Percentiles rank a stretch among this genome's conserved stretches.
Evolutionary conservation across 2,113 vertebrate genomes (phyloP).

Genomic region (Bubo bubo): DNA sequence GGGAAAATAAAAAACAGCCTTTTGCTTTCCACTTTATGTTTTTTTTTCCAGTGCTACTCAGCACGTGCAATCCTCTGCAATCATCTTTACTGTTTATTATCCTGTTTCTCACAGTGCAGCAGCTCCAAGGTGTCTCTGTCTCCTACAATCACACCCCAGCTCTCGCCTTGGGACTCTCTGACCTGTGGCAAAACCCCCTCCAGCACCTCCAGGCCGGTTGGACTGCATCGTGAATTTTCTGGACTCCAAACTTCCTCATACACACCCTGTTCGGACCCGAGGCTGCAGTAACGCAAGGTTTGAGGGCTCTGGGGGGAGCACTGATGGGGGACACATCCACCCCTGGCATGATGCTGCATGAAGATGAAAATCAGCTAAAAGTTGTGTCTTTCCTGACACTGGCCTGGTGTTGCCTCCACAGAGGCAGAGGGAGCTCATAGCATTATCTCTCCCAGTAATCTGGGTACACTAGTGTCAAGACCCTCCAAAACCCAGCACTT

Average conservation of each 20-base stretch:
- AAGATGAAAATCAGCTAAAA: accelerated
- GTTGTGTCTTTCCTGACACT: not conserved
- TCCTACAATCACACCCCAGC: not conserved
- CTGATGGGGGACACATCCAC: no score
- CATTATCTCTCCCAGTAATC: not conserved
- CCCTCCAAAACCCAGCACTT: not conserved
- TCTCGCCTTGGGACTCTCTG: accelerated
- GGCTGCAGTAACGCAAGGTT: accelerated
- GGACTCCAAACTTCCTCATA: no score
- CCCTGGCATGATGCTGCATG: accelerated
- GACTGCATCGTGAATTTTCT: not conserved
- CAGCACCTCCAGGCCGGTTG: not conserved
- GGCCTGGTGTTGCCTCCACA: not conserved
- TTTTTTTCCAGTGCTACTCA: not conserved
- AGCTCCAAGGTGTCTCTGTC: not conserved
- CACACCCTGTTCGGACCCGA: accelerated
- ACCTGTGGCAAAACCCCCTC: not conserved
- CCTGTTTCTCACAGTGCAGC: not conserved
- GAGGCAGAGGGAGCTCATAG: not conserved
- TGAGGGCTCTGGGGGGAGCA: not conserved
- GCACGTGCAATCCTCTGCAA: not conserved
- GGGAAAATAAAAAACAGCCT: not conserved
- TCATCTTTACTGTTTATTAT: no score
- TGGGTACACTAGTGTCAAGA: accelerated
- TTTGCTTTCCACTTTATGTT: not conserved